These are phyloP conservation scores for Alauda arvensis DNA, from an alignment of 2,797 vertebrate genomes.

Conservation along the genomic window DNA sequence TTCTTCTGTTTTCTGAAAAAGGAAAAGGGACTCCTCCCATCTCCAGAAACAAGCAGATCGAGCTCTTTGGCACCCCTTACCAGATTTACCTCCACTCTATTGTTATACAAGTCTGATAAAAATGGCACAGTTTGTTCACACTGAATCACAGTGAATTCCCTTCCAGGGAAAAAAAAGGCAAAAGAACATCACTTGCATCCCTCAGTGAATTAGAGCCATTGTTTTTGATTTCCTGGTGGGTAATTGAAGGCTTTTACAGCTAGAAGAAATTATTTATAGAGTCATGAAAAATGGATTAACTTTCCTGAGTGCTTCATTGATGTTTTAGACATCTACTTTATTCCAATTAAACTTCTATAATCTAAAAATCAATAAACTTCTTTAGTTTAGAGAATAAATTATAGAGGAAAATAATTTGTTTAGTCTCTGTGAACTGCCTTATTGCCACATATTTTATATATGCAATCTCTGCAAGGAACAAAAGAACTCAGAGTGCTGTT, in stretches of 20 bases:
- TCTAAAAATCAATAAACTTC: conserved; percentile 47
- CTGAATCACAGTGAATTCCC: conserved; percentile 17
- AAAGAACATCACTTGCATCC: conserved; percentile 16
- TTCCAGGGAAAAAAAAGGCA: not conserved
- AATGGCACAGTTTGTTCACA: conserved; percentile 4
- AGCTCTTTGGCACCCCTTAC: not conserved
- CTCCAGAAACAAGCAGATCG: not conserved
- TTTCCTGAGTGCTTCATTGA: conserved; percentile 37
- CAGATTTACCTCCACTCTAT: not conserved
- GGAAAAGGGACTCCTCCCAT: not conserved
- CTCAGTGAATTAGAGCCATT: conserved; percentile 39
- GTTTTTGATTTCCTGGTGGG: conserved; percentile 50
- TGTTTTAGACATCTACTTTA: conserved; percentile 30
- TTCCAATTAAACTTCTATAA: conserved; percentile 51
- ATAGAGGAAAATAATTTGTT: conserved; percentile 32
- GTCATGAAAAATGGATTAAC: conserved; percentile 52
- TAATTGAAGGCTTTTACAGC: conserved; percentile 52
- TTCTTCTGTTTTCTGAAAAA: not conserved
- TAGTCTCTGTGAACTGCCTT: conserved; percentile 18
- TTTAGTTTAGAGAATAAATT: conserved; percentile 40
- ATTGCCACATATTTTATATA: conserved; percentile 33
- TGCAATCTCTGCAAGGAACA: not conserved
- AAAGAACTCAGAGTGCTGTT: not conserved
- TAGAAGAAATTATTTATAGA: conserved; percentile 54
- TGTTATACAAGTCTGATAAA: not conserved